Evolutionary conservation across 2,113 vertebrate genomes (phyloP).

Genomic region (Sialia sialis): DNA sequence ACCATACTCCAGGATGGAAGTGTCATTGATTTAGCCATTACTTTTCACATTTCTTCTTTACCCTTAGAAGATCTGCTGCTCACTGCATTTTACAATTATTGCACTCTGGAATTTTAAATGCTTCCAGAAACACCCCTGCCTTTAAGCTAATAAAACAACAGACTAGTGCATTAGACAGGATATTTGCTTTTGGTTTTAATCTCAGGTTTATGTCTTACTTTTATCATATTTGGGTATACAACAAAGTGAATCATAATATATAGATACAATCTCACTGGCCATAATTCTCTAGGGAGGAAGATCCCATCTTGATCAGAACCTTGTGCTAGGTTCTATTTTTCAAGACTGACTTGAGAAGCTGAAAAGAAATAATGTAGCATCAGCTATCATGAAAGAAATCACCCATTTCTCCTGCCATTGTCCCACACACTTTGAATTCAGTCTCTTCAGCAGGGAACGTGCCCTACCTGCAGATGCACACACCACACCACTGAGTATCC

Average conservation of each 20-base stretch:
- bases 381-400: not conserved
- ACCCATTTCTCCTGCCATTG: not conserved
- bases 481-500: not conserved
- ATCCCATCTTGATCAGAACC: not conserved
- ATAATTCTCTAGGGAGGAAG: not conserved
- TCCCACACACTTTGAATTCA: not conserved
- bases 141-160: not conserved
- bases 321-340: not conserved
- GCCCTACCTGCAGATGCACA: not conserved
- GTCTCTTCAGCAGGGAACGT: not conserved
- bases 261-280: not conserved
- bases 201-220: not conserved
- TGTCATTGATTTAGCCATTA: constrained; percentile 71
- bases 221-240: not conserved
- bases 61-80: constrained; percentile 40
- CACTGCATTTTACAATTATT: constrained; percentile 57
- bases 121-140: not conserved
- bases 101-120: constrained; percentile 59
- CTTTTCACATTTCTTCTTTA: constrained; percentile 62
- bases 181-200: not conserved
- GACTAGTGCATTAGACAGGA: not conserved
- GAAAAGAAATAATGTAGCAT: not conserved
- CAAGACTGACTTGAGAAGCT: not conserved
- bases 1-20: constrained; percentile 7
- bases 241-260: not conserved